phyloP scores from a whole-genome alignment of 2,797 vertebrate species.

The Distichodus sexfasciatus region DNA sequence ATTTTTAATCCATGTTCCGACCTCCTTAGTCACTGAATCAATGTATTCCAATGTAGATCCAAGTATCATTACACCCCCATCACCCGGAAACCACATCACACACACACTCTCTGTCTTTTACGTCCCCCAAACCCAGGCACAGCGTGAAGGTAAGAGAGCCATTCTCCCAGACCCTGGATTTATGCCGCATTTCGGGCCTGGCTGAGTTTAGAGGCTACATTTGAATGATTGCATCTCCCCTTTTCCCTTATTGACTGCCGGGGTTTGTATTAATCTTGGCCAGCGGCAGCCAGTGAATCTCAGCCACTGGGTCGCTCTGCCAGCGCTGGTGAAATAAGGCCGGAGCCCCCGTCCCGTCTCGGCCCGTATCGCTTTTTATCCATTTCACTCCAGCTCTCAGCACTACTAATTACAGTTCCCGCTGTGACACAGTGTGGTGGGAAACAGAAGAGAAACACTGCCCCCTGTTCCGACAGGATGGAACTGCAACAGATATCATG shows the following conservation, averaged over 20 bases:
- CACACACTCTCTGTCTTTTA: too few species aligned
- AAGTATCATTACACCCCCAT: too few species aligned
- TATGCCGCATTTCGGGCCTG: conserved; percentile 38
- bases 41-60: too few species aligned
- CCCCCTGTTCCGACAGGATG: conserved; percentile 59
- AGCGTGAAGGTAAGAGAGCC: conserved; percentile 52
- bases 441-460: conserved; percentile 65
- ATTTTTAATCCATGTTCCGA: too few species aligned
- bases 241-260: conserved; percentile 60
- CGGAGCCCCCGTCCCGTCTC: conserved; percentile 55
- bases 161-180: conserved; percentile 52
- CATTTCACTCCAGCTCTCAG: conserved; percentile 61
- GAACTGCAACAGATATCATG: neutral
- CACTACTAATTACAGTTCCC: conserved; percentile 68
- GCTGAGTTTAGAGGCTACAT: conserved; percentile 58
- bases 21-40: too few species aligned
- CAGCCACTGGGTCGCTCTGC: conserved; percentile 47
- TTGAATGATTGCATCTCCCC: conserved; percentile 64
- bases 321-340: conserved; percentile 61
- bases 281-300: conserved; percentile 67
- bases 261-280: conserved; percentile 56
- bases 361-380: too few species aligned
- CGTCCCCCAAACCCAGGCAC: conserved; percentile 6
- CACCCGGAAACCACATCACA: conserved; percentile 31
- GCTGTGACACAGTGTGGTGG: conserved; percentile 37